Evolutionary conservation across 2,797 vertebrate species (phyloP), one percentile per base, ranked within the genome.

Genomic region (Notolabrus celidotus): DNA sequence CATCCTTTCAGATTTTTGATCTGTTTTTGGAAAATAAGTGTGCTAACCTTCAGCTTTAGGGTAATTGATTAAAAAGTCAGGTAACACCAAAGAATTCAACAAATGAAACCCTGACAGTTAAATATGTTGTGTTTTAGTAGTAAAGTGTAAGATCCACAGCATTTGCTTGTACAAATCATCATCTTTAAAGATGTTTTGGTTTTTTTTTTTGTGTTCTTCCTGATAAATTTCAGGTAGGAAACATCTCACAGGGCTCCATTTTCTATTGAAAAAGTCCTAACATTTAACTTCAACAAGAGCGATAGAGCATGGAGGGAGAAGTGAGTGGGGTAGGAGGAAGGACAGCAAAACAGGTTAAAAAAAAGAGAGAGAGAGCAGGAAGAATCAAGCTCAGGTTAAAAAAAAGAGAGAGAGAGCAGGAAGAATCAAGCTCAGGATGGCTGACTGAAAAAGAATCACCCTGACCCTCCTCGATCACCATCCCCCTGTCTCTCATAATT

Each of bases 401-500:
- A n/a, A 31, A 56, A 49, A 49, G 15, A 27, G 7, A 3, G 16
- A 10, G 17, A n/a, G 29, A 61, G 10, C 12, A 54, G 19, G n/a
- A 47, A 45, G 70, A 65, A 79, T 58, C 0, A 4, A 67, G 61
- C 22, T 52, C 25, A 56, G 61, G 41, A 53, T 15, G 38, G 19
- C 38, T 29, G 54, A 1, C 20, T 66, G 45, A 60, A 78, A 74
- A 71, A 53, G 54, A 77, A 45, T 67, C 63, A 61, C 17, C 71
- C 20, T 53, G 79, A 74, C 61, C 67, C 57, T 16, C 56, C 72
- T 83, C 68, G 15, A 68, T 82, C 82, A 70, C 57, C 80, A 76
- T 49, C 79, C 84, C 74, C 78, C 82, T 66, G 71, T 84, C 80
- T 87, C 67, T 89, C 75, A 69, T 89, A 90, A 92, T 87, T 89